Conservation (phyloP, 2,888 invertebrate species). For the Cistogaster globosa region DNA sequence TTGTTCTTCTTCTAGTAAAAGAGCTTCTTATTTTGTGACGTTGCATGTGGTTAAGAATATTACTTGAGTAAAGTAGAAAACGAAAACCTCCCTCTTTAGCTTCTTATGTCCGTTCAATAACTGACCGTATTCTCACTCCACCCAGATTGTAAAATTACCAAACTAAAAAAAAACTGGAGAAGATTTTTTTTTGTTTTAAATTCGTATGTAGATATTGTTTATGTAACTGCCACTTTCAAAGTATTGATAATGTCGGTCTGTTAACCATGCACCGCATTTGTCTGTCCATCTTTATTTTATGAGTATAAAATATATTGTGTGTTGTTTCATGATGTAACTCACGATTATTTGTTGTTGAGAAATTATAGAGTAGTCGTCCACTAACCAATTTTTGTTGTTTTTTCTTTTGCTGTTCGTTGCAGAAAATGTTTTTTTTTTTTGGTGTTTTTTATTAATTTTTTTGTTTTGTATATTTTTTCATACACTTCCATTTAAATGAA, state of each 20-base stretch:
- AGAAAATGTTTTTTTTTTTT: conserved; percentile 26
- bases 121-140: conserved; percentile 44
- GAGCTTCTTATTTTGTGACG: conserved; percentile 8
- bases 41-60: conserved; percentile 33
- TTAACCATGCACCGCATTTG: conserved; percentile 19
- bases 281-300: conserved; percentile 21
- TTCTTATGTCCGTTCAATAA: conserved; percentile 28
- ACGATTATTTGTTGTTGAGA: conserved; percentile 71
- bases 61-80: conserved; percentile 8
- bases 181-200: conserved; percentile 41
- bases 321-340: conserved; percentile 71
- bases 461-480: conserved; percentile 3
- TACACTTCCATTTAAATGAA: conserved; percentile 73
- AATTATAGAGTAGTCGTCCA: conserved; percentile 67
- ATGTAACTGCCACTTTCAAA: conserved; percentile 57
- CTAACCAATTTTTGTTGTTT: conserved; percentile 41
- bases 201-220: conserved; percentile 33
- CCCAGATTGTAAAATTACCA: conserved; percentile 43
- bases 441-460: not conserved
- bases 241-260: conserved; percentile 39
- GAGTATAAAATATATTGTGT: conserved; percentile 41
- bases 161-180: conserved; percentile 39
- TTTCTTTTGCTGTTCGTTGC: conserved; percentile 9
- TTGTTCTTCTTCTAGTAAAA: not conserved
- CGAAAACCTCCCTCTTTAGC: conserved; percentile 41